Base-by-base conservation (phyloP, 2,888 invertebrate genomes). In the Drosophila barbarae region DNA sequence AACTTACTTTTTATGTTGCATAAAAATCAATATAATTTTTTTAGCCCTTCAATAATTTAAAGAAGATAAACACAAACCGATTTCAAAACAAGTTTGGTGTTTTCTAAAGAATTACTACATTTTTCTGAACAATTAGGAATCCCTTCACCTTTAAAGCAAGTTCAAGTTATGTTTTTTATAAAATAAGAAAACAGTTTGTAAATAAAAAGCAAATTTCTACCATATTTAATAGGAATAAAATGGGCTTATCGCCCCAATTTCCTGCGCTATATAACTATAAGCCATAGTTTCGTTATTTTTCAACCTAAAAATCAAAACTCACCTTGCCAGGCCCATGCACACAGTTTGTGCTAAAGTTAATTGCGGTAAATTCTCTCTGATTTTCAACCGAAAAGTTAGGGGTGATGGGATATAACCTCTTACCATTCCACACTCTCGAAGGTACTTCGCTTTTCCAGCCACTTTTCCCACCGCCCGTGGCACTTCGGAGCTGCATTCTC, bases 311-410 rank as follows among this genome's bases (percentile, higher is more conserved):
- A 23, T 34, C 34, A 34, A 9, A 34, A 9, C 13, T 32, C 46
- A 32, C 34, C 34, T 34, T 6, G 21, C 38, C 18, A 42, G 32
- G n/a, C n/a, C 9, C 23, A 41, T n/a, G 21, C 36, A 32, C 34
- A 18, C 18, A 46, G 8, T 23, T 39, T 47, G 53, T 41, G 35
- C 35, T 18, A 13, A 50, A 47, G 56, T 50, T 60, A 66, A 56
- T 61, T 63, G 55, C 51, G 23, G 28, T 57, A 35, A 30, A 36
- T 18, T 47, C 30, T 21, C 46, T 46, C 53, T 34, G 18, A 32
- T 42, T 50, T 50, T n/a, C 23, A 9, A 30, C 23, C 50, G 15
- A 49, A 53, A 50, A 50, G 61, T 59, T 35, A 18, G 13, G 28
- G 8, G 46, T 26, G 26, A 18, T n/a, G n/a, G 9, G 3, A 5